phyloP scores from a whole-genome alignment of 2,797 vertebrate genomes.

The Arremon brunneinucha region DNA sequence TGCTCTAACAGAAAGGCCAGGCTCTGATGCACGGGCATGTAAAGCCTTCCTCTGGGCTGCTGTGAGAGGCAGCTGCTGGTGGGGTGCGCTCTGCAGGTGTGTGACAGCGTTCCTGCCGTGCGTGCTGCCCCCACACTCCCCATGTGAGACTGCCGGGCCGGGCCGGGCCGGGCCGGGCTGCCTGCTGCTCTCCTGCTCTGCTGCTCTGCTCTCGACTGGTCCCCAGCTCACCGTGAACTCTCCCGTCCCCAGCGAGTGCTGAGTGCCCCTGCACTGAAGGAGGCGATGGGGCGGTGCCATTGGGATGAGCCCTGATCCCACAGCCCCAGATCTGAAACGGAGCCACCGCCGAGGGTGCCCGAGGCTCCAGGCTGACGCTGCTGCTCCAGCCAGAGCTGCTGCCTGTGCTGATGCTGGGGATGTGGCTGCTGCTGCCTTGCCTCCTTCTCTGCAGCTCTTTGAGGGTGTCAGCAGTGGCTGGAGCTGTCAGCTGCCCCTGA shows the following conservation, averaged over 20 bases:
- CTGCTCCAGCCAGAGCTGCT: neutral
- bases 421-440: accelerated
- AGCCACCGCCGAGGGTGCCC: neutral
- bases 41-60: neutral
- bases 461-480: neutral
- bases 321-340: neutral
- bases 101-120: neutral
- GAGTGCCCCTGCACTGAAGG: accelerated
- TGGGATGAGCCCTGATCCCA: neutral
- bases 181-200: too few relatives aligned
- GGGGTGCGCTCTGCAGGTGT: neutral
- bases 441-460: neutral
- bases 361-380: neutral
- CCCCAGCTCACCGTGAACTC: accelerated
- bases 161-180: too few relatives aligned
- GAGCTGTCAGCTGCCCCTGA: accelerated
- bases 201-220: neutral
- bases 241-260: neutral
- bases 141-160: accelerated
- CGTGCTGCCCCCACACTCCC: neutral
- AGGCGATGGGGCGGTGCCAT: accelerated
- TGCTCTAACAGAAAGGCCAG: neutral
- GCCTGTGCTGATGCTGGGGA: neutral
- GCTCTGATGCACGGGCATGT: accelerated
- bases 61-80: neutral